Conservation (phyloP, 2,888 invertebrate genomes). For the Rotaria magnacalcarata region DNA sequence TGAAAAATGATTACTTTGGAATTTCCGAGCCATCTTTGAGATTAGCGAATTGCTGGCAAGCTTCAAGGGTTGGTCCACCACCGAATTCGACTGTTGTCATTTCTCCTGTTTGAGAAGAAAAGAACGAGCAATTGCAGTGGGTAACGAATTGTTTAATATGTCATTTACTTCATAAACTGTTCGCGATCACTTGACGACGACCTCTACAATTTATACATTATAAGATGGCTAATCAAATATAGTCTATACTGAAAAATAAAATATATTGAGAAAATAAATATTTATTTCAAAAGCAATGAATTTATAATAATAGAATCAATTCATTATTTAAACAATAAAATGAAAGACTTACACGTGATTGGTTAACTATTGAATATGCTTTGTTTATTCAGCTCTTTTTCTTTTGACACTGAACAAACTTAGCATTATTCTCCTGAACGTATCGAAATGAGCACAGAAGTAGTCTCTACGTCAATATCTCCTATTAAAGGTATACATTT, state of each 20-base stretch:
- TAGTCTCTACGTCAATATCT: background rate
- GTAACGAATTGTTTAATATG: background rate
- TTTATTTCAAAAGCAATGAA: background rate
- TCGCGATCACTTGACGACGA: background rate
- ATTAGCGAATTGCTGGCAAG: conserved; percentile 55
- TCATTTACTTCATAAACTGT: background rate
- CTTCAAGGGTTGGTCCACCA: conserved; percentile 56
- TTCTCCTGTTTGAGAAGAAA: background rate
- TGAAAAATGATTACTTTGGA: conserved; percentile 53
- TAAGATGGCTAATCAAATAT: background rate
- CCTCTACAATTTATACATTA: background rate
- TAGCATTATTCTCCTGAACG: background rate
- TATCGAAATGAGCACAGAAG: background rate
- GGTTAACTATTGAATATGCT: background rate
- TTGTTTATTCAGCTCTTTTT: background rate
- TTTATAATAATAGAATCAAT: background rate
- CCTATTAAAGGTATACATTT: background rate
- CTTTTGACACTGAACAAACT: background rate
- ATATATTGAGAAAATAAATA: background rate
- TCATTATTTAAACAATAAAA: background rate
- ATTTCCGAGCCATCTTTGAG: conserved; percentile 58
- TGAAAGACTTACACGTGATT: background rate
- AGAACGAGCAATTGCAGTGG: background rate
- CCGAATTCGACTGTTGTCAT: conserved; percentile 57
- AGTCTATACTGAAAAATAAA: too few species aligned